These are phyloP conservation scores for Drosophila prostipennis DNA, from an alignment of 2,888 invertebrate species.

Conservation along the genomic window DNA sequence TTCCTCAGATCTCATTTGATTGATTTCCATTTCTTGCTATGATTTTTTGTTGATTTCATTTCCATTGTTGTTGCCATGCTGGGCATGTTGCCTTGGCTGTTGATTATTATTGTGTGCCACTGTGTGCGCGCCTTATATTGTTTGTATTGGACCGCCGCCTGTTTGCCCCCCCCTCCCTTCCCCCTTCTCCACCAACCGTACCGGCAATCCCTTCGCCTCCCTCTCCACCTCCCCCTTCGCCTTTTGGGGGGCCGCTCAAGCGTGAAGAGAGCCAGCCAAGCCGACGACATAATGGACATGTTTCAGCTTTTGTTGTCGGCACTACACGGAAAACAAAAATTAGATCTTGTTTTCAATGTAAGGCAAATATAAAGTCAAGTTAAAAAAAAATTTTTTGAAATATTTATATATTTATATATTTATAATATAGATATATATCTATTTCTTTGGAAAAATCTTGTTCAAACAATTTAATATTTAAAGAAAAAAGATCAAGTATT, in stretches of 20 bases:
- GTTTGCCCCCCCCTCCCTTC: not conserved
- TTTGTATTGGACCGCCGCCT: constrained; percentile 57
- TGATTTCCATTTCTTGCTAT: constrained; percentile 43
- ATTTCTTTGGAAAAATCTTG: too few relatives aligned
- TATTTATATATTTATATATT: too few relatives aligned
- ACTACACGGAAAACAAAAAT: constrained; percentile 2
- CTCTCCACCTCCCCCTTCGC: constrained; percentile 1
- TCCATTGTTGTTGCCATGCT: constrained; percentile 48
- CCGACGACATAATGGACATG: constrained; percentile 74
- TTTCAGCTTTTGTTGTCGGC: constrained; percentile 74
- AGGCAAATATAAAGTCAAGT: too few relatives aligned
- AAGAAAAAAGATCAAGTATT: too few relatives aligned
- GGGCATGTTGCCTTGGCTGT: constrained; percentile 50
- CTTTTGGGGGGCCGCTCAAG: constrained; percentile 54
- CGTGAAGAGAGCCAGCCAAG: constrained; percentile 66
- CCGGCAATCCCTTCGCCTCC: constrained; percentile 12
- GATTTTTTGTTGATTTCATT: constrained; percentile 43
- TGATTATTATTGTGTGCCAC: constrained; percentile 49
- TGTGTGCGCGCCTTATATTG: constrained; percentile 57
- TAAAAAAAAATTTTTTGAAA: not conserved
- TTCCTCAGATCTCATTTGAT: constrained; percentile 16
- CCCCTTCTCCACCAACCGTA: not conserved
- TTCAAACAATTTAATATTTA: too few relatives aligned
- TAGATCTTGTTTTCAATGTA: not conserved
- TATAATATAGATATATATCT: too few relatives aligned